Percentiles rank a stretch among this genome's conserved stretches.
Evolutionary conservation across 2,888 invertebrate genomes (phyloP).

Genomic region (Harpagoxenus sublaevis): DNA sequence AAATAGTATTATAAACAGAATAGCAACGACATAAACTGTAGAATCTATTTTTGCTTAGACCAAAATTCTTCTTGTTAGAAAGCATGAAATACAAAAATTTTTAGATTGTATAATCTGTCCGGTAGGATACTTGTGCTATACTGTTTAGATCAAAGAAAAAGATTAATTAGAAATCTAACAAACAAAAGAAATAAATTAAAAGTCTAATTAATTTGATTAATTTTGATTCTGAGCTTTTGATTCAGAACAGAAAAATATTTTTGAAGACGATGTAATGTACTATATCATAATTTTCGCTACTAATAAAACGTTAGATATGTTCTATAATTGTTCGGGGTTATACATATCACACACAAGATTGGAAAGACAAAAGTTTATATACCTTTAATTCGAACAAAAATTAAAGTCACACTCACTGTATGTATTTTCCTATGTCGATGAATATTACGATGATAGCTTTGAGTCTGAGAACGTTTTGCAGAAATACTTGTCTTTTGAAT

Average conservation of each 20-base stretch:
- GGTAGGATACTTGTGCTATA: too few relatives aligned
- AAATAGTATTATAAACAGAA: conserved; percentile 17
- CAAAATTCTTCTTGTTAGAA: background rate
- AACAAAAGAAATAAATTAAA: background rate
- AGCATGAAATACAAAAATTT: background rate
- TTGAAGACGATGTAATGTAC: too few relatives aligned
- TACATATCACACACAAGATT: background rate
- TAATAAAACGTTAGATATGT: background rate
- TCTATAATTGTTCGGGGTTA: background rate
- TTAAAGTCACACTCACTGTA: conserved; percentile 91
- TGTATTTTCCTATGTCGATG: conserved; percentile 95
- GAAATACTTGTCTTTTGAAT: conserved; percentile 97
- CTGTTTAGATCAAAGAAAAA: too few relatives aligned
- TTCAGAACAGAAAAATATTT: background rate
- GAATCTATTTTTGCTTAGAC: background rate
- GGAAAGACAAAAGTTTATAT: background rate
- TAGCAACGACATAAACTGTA: background rate
- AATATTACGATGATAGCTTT: conserved; percentile 96
- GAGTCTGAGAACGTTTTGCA: conserved; percentile 96
- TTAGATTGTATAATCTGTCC: background rate
- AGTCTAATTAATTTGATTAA: background rate
- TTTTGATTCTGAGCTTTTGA: background rate
- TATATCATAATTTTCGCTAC: background rate
- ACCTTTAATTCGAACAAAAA: background rate
- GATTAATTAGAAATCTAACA: too few relatives aligned